Percentiles rank a stretch among this genome's conserved stretches.
Evolutionary conservation across 2,888 invertebrate species (phyloP).

Genomic region (Drosophila mimetica): DNA sequence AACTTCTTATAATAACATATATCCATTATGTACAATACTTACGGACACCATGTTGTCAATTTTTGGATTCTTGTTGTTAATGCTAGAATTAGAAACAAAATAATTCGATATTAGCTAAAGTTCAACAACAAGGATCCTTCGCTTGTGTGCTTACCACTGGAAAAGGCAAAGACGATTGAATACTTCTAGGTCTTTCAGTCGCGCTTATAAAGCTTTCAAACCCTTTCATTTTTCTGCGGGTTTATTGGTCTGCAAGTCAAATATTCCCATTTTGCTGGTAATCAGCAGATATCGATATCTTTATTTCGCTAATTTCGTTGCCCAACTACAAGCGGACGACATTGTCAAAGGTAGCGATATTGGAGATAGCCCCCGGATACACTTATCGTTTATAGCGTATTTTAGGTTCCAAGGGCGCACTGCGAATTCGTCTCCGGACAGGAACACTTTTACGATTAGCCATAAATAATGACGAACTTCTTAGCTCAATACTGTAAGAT

Average conservation of each 20-base stretch:
- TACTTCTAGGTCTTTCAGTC: background rate
- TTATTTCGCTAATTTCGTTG: slow-evolving; percentile 40
- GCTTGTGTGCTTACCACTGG: slow-evolving; percentile 18
- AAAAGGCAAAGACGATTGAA: slow-evolving; percentile 45
- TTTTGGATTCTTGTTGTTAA: slow-evolving; percentile 24
- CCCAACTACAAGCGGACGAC: slow-evolving; percentile 20
- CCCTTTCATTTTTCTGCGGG: slow-evolving; percentile 13
- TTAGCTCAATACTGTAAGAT: background rate
- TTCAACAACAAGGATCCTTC: background rate
- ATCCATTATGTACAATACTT: slow-evolving; percentile 35
- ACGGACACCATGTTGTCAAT: slow-evolving; percentile 61
- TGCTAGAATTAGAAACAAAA: slow-evolving; percentile 2
- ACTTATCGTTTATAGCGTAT: slow-evolving; percentile 27
- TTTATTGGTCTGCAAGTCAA: slow-evolving; percentile 24
- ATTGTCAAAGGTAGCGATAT: slow-evolving; percentile 39
- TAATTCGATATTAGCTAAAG: background rate
- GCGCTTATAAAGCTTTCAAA: slow-evolving; percentile 28
- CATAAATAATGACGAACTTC: slow-evolving; percentile 28
- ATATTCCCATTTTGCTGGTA: slow-evolving; percentile 37
- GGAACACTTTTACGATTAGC: slow-evolving; percentile 16
- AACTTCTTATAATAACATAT: too few relatives aligned
- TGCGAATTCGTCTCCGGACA: slow-evolving; percentile 14
- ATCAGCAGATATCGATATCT: slow-evolving; percentile 36
- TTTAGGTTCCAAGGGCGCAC: slow-evolving; percentile 16
- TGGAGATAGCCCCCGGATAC: slow-evolving; percentile 40